These are phyloP conservation scores for Pipistrellus pygmaeus DNA, from an alignment of 2,797 vertebrate species.

Conservation along the genomic window DNA sequence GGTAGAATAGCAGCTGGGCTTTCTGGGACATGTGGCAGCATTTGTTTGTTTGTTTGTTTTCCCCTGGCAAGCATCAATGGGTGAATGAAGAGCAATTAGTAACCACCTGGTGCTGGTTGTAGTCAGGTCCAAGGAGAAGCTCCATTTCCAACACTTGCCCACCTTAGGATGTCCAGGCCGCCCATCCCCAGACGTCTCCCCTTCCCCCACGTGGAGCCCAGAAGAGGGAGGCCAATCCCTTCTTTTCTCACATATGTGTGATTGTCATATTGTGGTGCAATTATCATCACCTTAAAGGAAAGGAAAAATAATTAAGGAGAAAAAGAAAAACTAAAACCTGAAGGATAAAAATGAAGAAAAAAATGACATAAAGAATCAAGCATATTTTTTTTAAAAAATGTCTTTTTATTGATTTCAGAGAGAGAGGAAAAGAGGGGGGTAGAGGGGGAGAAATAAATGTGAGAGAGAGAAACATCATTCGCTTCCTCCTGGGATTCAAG, in stretches of 20 bases:
- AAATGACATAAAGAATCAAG: background rate
- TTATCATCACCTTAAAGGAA: background rate
- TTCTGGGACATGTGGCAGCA: too few relatives aligned
- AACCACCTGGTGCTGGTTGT: constrained; percentile 84
- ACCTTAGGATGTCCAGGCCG: background rate
- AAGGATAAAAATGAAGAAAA: background rate
- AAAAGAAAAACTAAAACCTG: background rate
- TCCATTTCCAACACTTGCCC: constrained; percentile 44
- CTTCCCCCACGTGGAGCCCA: fast-evolving
- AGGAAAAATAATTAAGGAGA: background rate
- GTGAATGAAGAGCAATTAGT: constrained; percentile 69
- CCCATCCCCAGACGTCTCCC: fast-evolving
- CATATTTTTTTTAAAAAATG: background rate
- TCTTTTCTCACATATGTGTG: background rate
- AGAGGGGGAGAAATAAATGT: background rate
- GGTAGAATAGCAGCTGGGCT: background rate
- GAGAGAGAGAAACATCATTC: background rate
- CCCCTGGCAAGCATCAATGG: constrained; percentile 92
- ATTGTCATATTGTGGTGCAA: background rate
- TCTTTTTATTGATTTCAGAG: background rate
- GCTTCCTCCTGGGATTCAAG: background rate
- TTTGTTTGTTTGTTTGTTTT: constrained; percentile 86
- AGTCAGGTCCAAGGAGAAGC: background rate
- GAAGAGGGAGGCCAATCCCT: background rate
- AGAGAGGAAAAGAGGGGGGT: background rate